Conservation (phyloP, 2,113 vertebrate species). For the Muntiacus muntjak region DNA sequence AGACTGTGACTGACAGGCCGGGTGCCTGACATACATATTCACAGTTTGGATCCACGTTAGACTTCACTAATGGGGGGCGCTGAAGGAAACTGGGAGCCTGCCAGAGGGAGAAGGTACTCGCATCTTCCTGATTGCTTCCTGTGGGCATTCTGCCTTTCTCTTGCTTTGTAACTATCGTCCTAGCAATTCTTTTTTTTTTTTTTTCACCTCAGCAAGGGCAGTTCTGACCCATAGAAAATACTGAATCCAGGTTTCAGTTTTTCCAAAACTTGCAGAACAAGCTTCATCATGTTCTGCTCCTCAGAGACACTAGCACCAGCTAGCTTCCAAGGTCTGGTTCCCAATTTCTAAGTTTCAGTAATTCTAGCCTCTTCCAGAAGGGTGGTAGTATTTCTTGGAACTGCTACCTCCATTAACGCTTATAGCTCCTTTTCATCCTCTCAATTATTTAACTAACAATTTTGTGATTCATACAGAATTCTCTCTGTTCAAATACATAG, state of each 20-base stretch:
- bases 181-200: not conserved
- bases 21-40: not conserved
- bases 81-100: not conserved
- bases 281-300: not conserved
- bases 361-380: not conserved
- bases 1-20: not conserved
- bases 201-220: not conserved
- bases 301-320: not conserved
- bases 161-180: not conserved
- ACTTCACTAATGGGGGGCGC: not conserved
- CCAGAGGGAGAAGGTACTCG: not conserved
- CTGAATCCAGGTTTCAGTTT: not conserved
- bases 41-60: not conserved
- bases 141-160: not conserved
- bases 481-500: not conserved
- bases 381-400: not conserved
- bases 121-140: not conserved
- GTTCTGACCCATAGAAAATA: not conserved
- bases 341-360: not conserved
- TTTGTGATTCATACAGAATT: not conserved
- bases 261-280: not conserved
- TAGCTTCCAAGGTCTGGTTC: not conserved
- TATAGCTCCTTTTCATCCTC: not conserved
- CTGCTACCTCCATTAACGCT: not conserved
- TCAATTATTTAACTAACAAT: not conserved